Percentiles rank a stretch among this genome's conserved stretches.
Conservation (phyloP, 2,113 vertebrate species). For the Procavia capensis region DNA sequence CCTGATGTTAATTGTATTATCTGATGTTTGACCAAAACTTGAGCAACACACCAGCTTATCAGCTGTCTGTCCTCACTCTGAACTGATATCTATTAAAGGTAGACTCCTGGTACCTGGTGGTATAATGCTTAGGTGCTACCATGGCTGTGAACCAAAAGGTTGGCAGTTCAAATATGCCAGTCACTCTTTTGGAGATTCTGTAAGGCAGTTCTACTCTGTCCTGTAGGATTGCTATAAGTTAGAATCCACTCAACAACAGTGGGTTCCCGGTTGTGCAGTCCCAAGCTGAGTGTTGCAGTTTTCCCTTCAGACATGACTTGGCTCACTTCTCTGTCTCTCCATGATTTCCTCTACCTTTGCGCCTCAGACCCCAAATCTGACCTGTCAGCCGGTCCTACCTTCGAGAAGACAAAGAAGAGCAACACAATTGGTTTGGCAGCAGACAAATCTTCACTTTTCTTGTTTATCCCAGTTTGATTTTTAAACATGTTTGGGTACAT, state of each 20-base stretch:
- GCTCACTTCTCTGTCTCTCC: neutral
- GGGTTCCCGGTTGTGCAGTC: neutral
- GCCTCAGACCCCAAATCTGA: neutral
- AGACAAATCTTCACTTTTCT: neutral
- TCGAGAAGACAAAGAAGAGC: neutral
- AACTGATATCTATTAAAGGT: neutral
- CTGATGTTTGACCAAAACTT: neutral
- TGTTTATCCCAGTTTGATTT: neutral
- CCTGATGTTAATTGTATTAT: neutral
- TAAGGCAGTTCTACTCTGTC: too few relatives aligned
- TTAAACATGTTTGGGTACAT: neutral
- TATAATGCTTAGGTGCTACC: too few relatives aligned
- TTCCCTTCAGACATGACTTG: neutral
- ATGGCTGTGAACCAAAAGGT: too few relatives aligned
- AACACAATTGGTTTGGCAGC: neutral
- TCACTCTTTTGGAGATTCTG: too few relatives aligned
- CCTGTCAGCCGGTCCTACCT: neutral
- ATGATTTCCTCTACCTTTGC: slow-evolving; percentile 1
- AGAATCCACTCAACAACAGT: too few relatives aligned
- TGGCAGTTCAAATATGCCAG: too few relatives aligned
- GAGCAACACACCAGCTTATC: neutral
- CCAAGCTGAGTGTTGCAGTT: neutral
- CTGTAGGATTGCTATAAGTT: too few relatives aligned
- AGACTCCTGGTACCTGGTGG: too few relatives aligned
- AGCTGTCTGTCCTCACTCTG: neutral